Evolutionary conservation across 2,797 vertebrate genomes (phyloP), one percentile per base, ranked within the genome.

Genomic region (Ataeniobius toweri): DNA sequence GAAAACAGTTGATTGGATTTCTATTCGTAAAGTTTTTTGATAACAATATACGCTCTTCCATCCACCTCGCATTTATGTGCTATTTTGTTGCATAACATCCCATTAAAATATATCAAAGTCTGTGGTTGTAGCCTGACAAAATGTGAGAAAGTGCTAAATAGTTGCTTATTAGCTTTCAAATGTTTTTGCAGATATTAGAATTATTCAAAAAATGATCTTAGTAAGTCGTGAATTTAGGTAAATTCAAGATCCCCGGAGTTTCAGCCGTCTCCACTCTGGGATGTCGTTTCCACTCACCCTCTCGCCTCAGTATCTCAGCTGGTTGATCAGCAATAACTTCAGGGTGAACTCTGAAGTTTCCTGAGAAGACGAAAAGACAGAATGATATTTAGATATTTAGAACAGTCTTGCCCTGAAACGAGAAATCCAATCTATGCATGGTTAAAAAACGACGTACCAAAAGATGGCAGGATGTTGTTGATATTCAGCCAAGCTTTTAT

Each of bases 401-500:
- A 36, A 36, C 36, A 36, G 36, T 36, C 36, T 36, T 36, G 36
- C 36, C 36, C 36, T 36, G 36, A 28, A 44, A 22, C 24, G 6
- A 5, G 1, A 50, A 36, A 70, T 51, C 44, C 41, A 8, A 56
- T 9, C 24, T 28, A 26, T 59, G 63, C 20, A 69, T n/a, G 22
- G 22, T n/a, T 68, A 13, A 1, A 0, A 20, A 36, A 78, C 2
- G 9, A 80, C 92, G 89, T 83, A 96, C 94, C 96, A 56, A 95
- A 90, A 63, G 89, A 93, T 59, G 95, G 95, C 41, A 96, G 86
- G 28, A 95, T 93, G 63, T 93, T 87, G 90, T 96, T 95, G 86
- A 95, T 88, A 84, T 93, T 95, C 55, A 96, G 88, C 95, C 95
- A 96, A 59, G 95, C 93, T 91, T 91, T 95, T 76, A 96, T 92